A percentile compares a stretch with the other conserved stretches of the same genome.
Conservation (phyloP, 2,888 invertebrate genomes). For the Nesidiocoris tenuis region DNA sequence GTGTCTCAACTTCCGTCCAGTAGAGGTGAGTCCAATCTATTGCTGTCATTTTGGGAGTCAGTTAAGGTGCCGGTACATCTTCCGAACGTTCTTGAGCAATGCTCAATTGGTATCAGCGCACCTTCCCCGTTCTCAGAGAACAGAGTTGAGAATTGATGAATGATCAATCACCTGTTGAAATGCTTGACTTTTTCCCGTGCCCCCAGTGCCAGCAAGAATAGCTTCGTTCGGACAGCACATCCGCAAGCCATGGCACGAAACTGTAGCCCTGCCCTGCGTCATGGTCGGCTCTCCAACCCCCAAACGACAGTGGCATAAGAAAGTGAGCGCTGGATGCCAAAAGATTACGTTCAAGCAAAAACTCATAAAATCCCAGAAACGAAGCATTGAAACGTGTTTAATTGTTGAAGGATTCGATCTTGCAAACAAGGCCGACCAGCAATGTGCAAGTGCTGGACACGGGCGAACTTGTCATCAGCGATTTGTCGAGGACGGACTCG, state of each 20-base stretch:
- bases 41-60: too few relatives aligned
- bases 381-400: background rate
- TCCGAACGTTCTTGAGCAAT: too few relatives aligned
- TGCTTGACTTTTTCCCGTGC: too few relatives aligned
- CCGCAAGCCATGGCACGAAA: conserved; percentile 67
- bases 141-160: too few relatives aligned
- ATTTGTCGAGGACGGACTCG: conserved; percentile 64
- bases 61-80: too few relatives aligned
- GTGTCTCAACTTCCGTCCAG: conserved; percentile 67
- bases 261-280: conserved; percentile 64
- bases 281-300: conserved; percentile 64
- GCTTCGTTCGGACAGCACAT: conserved; percentile 69
- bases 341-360: too few relatives aligned
- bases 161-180: too few relatives aligned
- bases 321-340: conserved; percentile 54
- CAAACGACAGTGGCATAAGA: conserved; percentile 65
- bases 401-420: conserved; percentile 53
- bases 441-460: conserved; percentile 64
- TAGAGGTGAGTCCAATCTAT: conserved; percentile 58
- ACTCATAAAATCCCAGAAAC: too few relatives aligned
- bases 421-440: conserved; percentile 61
- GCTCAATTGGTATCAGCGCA: too few relatives aligned
- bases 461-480: conserved; percentile 66
- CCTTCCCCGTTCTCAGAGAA: too few relatives aligned
- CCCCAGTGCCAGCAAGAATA: conserved; percentile 66